Base-by-base conservation (phyloP, 2,113 vertebrate species). In the Tursiops truncatus region DNA sequence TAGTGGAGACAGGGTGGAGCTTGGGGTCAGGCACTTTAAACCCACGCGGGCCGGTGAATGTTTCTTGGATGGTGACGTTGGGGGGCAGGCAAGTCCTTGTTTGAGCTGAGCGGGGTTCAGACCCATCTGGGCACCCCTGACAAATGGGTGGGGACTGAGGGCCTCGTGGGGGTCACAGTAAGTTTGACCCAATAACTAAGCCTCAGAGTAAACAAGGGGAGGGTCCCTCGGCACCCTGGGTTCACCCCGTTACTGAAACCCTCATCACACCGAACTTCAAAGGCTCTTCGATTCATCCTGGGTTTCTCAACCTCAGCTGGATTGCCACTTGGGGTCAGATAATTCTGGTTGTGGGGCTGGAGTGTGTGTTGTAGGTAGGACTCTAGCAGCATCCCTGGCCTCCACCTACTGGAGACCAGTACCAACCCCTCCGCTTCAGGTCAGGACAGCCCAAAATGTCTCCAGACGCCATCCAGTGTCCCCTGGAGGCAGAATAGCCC, bases 381-480 rank as follows among this genome's bases (percentile, higher is more conserved):
- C 10, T 1, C 15, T 20, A 4, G 31, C 3, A 58, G 26, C 38
- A 6, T 18, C 7, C 10, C 21, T 31, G 41, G 73, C 41, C 2
- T 6, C 44, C 26, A 31, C 73, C 18, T 13, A 2, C 23, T 0
- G 2, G 44, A 13, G 5, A 36, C 62, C 41, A 50, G 17, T 1
- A 47, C 50, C 8, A 2, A 36, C 15, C 2, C 36, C 1, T 11
- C 36, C 31, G 3, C 77, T 0, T 62, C 5, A 0, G 38, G 21
- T 56, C 3, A 0, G 0, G 0, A 47, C 21, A 21, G 80, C 17
- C 41, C 33, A 17, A 33, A 38, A 41, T 31, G 31, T 3, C 36
- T 33, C 8, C 8, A 15, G 20, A 67, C 3, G 6, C 13, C 12
- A 1, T 3, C 21, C 33, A 2, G 2, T 0, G 1, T 11, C 60